phyloP scores from a whole-genome alignment of 1,140 invertebrate genomes.

The Telenomus remus region DNA sequence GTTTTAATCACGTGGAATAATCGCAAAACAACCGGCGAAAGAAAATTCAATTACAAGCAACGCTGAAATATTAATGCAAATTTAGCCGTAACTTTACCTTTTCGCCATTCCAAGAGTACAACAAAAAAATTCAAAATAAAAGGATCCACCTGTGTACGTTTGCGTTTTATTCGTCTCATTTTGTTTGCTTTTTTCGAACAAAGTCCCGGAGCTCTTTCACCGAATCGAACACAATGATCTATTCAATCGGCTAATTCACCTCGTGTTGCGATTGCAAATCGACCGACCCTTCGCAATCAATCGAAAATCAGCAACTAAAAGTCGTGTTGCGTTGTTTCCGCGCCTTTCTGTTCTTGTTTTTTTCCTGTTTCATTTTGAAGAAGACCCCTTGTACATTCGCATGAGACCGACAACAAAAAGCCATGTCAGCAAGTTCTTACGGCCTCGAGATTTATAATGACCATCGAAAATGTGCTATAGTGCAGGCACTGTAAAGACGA shows the following conservation, averaged over 20 bases:
- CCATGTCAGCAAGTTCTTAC: slow-evolving; percentile 38
- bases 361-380: slow-evolving; percentile 9
- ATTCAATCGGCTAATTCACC: slow-evolving; percentile 71
- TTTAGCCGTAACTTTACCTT: neutral
- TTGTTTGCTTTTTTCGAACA: no score
- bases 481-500: slow-evolving; percentile 23
- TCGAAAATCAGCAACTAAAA: slow-evolving; percentile 31
- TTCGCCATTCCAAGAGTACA: neutral
- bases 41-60: slow-evolving; percentile 37
- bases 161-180: no score
- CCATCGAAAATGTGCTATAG: slow-evolving; percentile 37
- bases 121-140: neutral
- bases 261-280: slow-evolving; percentile 71
- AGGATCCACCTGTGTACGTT: slow-evolving; percentile 9
- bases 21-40: slow-evolving; percentile 14
- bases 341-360: neutral
- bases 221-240: slow-evolving; percentile 65
- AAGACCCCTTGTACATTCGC: slow-evolving; percentile 34
- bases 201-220: slow-evolving; percentile 1
- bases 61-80: slow-evolving; percentile 49
- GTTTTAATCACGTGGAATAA: slow-evolving; percentile 45
- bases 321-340: slow-evolving; percentile 26
- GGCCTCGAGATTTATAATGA: slow-evolving; percentile 54
- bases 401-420: slow-evolving; percentile 47
- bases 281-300: slow-evolving; percentile 21